Evolutionary conservation across 2,113 vertebrate species (phyloP), one percentile per base, ranked within the genome.

Genomic region (Sarotherodon lohbergeri): DNA sequence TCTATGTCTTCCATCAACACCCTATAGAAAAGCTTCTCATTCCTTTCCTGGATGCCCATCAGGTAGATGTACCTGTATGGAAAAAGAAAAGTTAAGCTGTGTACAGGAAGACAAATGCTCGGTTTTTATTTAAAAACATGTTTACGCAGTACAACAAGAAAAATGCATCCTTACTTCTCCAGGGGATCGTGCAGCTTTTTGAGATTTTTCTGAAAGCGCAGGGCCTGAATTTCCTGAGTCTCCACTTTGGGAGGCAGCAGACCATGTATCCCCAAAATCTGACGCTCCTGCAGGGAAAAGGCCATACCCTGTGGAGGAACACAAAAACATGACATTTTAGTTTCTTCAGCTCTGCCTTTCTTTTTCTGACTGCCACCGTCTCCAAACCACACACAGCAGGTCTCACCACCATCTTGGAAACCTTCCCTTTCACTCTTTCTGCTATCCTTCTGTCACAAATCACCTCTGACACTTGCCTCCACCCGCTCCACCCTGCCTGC

Each of bases 1-100:
- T 99, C 98, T 0, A 99, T 99, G 39, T 99, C 98, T 50, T 98
- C 99, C 96, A 98, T 98, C 54, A 99, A 91, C 46, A 99, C 96
- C 8, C 98, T 94, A 50, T 99, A 99, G 91, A 99, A 99, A 9
- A 99, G 86, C 11, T 98, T 98, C 80, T 99, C 99, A 1, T 99
- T 99, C 41, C 99, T 97, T 93, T 99, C 99, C 91, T 99, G 98
- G 84, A 99, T 98, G 24, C 99, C 99, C 98, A 99, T 99, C 34
- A 99, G 95, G 80, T 99, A 99, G 91, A 99, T 97, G 16, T 99
- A 99, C 91, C 99, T 99, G 93, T 29, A 56, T 1, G 11, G n/a
- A 73, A 43, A 52, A 59, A 4, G 8, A 52, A 12, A 19, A 61
- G 22, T 43, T 32, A 55, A 34, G 29, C 8, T 43, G 27, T 34